Conservation (phyloP, 1,140 invertebrate genomes). For the Zaprionus ghesquierei region DNA sequence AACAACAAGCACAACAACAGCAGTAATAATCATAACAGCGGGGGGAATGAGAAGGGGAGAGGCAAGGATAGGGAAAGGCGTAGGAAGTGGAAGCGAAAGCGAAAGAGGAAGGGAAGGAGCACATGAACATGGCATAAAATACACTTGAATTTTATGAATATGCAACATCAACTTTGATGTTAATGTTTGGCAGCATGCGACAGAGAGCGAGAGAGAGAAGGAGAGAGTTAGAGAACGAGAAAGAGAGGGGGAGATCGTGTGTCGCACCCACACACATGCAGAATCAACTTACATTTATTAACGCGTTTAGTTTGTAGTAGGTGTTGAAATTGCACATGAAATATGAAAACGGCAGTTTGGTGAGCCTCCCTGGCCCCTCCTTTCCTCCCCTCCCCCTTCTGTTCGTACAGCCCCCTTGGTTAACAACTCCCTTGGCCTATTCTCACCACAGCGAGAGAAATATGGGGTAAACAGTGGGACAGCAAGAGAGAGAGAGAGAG, state of each 20-base stretch:
- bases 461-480: neutral
- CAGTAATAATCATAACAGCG: conserved; percentile 1
- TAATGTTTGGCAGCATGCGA: conserved; percentile 56
- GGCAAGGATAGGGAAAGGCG: too few species aligned
- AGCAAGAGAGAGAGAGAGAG: neutral
- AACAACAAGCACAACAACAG: conserved; percentile 8
- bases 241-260: neutral
- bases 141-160: conserved; percentile 64
- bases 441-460: conserved; percentile 31
- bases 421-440: conserved; percentile 38
- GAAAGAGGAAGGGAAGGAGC: neutral
- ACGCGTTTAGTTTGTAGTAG: conserved; percentile 68
- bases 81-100: neutral
- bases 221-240: neutral
- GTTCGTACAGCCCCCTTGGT: neutral
- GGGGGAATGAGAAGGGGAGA: neutral
- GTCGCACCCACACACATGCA: conserved; percentile 7
- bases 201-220: neutral
- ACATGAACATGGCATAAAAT: conserved; percentile 18
- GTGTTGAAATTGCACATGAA: conserved; percentile 79
- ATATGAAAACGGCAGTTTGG: conserved; percentile 71
- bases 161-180: conserved; percentile 63
- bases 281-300: conserved; percentile 48
- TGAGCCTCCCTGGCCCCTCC: conserved; percentile 6
- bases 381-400: neutral